Percentiles rank a stretch among this genome's conserved stretches.
Evolutionary conservation across 2,888 invertebrate species (phyloP).

Genomic region (Scrobipalpa atriplicella): DNA sequence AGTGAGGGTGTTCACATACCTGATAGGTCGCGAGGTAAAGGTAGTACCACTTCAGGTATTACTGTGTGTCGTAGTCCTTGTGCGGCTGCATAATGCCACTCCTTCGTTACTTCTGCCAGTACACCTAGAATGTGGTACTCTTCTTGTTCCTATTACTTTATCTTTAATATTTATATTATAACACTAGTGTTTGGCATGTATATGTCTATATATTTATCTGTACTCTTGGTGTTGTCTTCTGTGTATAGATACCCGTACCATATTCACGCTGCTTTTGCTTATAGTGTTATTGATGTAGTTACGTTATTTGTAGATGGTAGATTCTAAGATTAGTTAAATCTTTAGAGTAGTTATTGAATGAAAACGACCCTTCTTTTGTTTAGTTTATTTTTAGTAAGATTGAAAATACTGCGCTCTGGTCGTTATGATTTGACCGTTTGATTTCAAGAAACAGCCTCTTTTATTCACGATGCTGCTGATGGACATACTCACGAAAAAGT

Average conservation of each 20-base stretch:
- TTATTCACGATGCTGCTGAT: slow-evolving; percentile 22
- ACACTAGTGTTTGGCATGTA: not conserved
- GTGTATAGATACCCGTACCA: slow-evolving; percentile 13
- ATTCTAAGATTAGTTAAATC: not conserved
- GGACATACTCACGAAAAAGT: not conserved
- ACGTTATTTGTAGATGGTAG: not conserved
- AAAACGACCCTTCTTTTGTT: slow-evolving; percentile 23
- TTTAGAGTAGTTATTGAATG: slow-evolving; percentile 24
- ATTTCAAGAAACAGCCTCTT: slow-evolving; percentile 15
- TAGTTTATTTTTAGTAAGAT: slow-evolving; percentile 16
- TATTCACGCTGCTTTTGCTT: slow-evolving; percentile 29
- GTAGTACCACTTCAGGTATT: slow-evolving; percentile 83
- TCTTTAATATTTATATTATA: slow-evolving; percentile 2
- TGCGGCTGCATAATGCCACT: slow-evolving; percentile 80
- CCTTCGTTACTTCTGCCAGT: slow-evolving; percentile 72
- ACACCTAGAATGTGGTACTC: slow-evolving; percentile 80
- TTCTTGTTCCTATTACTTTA: slow-evolving; percentile 40
- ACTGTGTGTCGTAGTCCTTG: slow-evolving; percentile 82
- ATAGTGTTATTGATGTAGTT: slow-evolving; percentile 25
- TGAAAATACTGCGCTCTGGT: slow-evolving; percentile 15
- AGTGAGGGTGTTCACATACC: slow-evolving; percentile 98
- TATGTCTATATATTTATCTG: slow-evolving; percentile 9
- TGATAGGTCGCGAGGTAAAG: slow-evolving; percentile 95
- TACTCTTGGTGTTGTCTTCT: slow-evolving; percentile 13
- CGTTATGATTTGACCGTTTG: slow-evolving; percentile 16